Evolutionary conservation across 2,888 invertebrate genomes (phyloP).

Genomic region (Lasioglossum figueresi): DNA sequence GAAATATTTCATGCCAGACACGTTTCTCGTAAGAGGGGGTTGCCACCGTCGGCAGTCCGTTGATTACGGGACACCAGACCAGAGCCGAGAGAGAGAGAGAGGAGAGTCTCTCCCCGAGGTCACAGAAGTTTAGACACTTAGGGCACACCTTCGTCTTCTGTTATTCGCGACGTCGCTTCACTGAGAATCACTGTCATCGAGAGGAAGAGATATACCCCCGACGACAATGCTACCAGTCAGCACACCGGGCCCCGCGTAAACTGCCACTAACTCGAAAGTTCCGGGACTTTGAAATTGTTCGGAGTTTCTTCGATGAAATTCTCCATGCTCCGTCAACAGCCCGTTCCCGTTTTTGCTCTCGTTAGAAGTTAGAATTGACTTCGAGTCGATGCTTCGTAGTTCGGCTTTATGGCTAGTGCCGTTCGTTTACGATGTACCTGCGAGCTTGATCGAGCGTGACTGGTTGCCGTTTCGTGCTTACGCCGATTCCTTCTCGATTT

Average conservation of each 20-base stretch:
- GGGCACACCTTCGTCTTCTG: neutral
- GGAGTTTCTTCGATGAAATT: constrained; percentile 3
- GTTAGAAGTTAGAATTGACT: neutral
- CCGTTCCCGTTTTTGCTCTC: neutral
- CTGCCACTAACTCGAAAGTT: neutral
- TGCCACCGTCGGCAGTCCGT: constrained; percentile 45
- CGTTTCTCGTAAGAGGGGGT: constrained; percentile 72
- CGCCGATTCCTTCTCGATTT: neutral
- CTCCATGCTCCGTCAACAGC: neutral
- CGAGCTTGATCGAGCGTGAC: neutral
- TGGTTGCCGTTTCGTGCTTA: neutral
- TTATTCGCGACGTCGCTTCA: neutral
- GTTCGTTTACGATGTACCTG: neutral
- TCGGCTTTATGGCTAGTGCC: neutral
- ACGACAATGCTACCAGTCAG: constrained; percentile 3
- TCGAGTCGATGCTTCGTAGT: neutral
- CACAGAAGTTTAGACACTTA: constrained; percentile 44
- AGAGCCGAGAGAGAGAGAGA: neutral
- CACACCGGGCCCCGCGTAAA: neutral
- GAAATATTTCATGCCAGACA: constrained; percentile 76
- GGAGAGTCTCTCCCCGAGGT: constrained; percentile 12
- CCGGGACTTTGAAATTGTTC: neutral
- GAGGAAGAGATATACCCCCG: neutral
- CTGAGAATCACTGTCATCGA: constrained; percentile 3
- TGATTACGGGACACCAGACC: constrained; percentile 60